These are phyloP conservation scores for Furnarius figulus DNA, from an alignment of 2,113 vertebrate species.

Conservation along the genomic window DNA sequence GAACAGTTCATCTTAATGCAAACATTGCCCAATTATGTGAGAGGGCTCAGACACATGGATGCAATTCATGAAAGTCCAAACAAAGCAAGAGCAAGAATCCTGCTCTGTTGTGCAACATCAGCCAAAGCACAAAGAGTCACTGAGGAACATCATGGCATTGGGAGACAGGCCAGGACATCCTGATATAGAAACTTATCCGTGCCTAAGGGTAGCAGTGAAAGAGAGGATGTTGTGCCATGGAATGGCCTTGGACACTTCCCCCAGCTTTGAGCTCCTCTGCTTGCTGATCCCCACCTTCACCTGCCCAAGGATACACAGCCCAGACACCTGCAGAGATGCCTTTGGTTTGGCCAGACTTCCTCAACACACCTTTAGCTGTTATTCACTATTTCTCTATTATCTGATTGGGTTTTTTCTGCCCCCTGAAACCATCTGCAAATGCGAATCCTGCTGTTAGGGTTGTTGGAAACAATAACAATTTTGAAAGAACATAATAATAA, in stretches of 20 bases:
- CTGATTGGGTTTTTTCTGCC: not conserved
- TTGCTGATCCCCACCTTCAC: not conserved
- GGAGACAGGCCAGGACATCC: not conserved
- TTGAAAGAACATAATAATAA: not conserved
- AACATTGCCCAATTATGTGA: slow-evolving; percentile 32
- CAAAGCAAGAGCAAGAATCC: not conserved
- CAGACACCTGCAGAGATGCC: not conserved
- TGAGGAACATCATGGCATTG: not conserved
- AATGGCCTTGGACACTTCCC: not conserved
- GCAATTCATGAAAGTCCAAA: not conserved
- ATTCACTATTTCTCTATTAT: slow-evolving; percentile 57
- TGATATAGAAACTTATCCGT: not conserved
- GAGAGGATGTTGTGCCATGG: not conserved
- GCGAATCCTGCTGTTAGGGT: not conserved
- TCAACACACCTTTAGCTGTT: slow-evolving; percentile 4
- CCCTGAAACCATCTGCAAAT: slow-evolving; percentile 56
- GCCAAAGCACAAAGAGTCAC: not conserved
- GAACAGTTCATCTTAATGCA: not conserved
- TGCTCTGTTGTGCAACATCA: not conserved
- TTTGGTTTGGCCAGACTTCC: not conserved
- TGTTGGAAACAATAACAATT: not conserved
- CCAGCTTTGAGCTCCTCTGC: not conserved
- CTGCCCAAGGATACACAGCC: not conserved
- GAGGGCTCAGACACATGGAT: not conserved
- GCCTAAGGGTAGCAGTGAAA: not conserved